Evolutionary conservation across 2,888 invertebrate species (phyloP), one percentile per base, ranked within the genome.

Genomic region (Epinotia bilunana): DNA sequence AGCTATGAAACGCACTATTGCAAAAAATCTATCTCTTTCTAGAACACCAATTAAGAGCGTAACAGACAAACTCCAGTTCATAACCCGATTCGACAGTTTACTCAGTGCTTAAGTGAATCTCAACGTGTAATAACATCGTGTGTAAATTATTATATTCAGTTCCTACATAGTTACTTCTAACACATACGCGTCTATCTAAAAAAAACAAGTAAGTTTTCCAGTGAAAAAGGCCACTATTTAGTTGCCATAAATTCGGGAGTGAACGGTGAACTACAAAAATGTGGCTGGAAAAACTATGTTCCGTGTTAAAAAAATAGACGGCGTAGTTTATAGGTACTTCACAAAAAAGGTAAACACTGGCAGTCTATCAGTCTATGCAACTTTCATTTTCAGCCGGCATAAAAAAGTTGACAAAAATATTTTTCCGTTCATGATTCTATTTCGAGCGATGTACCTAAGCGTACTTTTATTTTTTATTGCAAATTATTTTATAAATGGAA

Each of bases 11-110:
- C 69, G 64, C 60, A 18, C 71, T 72, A 72, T 75, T 75, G 75
- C 75, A 55, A 75, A 75, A 74, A 75, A 72, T 65, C 61, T 67
- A 75, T 75, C 71, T 75, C 65, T 74, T 65, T 74, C 74, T 71
- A 64, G 20, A 67, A 23, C 53, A 23, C 43, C 49, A 70, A 39
- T 60, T 39, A 46, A 58, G 39, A 74, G 69, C 69, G 58, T 43
- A 72, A 64, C 63, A 72, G 64, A 72, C 64, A 43, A n/a, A 39
- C 64, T 49, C 49, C 16, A 62, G 63, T 70, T 65, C 53, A 20
- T 28, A 28, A 53, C 53, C 28, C 28, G 46, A 58, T 28, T 69
- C 69, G 28, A 46, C 46, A 60, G 39, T 55, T 57, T 67, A 33
- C 60, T 46, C 58, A 69, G 43, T 60, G 67, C 28, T 58, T 46